These are phyloP conservation scores for Physocephala rufipes DNA, from an alignment of 2,888 invertebrate species.

Conservation along the genomic window DNA sequence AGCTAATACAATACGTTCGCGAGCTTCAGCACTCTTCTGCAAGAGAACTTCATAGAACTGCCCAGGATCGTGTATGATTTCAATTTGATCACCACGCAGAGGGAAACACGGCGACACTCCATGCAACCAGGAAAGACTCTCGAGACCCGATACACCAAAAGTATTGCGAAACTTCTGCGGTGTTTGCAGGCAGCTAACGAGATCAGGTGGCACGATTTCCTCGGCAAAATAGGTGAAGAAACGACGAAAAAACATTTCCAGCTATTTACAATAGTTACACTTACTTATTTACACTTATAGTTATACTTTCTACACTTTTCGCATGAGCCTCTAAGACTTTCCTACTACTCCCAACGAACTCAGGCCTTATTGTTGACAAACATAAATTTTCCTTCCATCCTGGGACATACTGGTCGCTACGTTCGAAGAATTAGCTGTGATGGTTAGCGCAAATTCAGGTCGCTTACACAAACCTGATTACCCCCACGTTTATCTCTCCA, in stretches of 20 bases:
- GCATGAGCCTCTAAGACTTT: too few relatives aligned
- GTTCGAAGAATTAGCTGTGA: too few relatives aligned
- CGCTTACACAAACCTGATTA: too few relatives aligned
- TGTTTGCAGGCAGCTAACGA: slow-evolving; percentile 53
- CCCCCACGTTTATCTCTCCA: too few relatives aligned
- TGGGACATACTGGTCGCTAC: too few relatives aligned
- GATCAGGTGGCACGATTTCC: slow-evolving; percentile 58
- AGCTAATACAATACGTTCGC: slow-evolving; percentile 79
- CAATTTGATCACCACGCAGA: slow-evolving; percentile 74
- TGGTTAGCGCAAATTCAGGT: too few relatives aligned
- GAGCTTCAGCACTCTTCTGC: slow-evolving; percentile 74
- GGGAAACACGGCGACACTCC: slow-evolving; percentile 75
- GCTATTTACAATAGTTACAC: too few relatives aligned
- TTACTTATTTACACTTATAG: too few relatives aligned
- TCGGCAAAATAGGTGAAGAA: slow-evolving; percentile 59
- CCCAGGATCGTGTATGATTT: slow-evolving; percentile 78
- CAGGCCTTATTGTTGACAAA: too few relatives aligned
- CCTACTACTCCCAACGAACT: too few relatives aligned
- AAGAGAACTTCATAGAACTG: slow-evolving; percentile 80
- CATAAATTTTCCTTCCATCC: too few relatives aligned
- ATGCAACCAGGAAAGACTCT: slow-evolving; percentile 72
- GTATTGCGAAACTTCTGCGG: slow-evolving; percentile 51
- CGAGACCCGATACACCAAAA: slow-evolving; percentile 63
- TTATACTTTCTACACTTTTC: too few relatives aligned
- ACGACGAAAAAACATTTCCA: slow-evolving; percentile 55